Base-by-base conservation (phyloP, 1,140 invertebrate genomes). In the Musca domestica region DNA sequence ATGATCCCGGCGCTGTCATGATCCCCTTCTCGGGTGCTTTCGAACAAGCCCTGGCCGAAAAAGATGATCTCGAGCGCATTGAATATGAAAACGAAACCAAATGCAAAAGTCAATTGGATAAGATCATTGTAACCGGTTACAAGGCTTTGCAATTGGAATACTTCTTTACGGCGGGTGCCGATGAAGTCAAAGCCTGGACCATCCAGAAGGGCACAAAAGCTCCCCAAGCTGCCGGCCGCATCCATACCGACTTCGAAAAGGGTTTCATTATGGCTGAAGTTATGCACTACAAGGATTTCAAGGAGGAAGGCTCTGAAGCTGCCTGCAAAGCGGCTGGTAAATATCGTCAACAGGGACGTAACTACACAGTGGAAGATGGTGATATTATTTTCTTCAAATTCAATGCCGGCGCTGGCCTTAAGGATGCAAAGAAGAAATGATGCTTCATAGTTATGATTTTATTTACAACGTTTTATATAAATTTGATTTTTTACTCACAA, bases 251-350 rank as follows among this genome's bases (percentile, higher is more conserved):
- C 82, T 99, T 99, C 83, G 98, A 99, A 82, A 99, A 98, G 83
- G 98, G 98, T 48, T 99, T 99, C 85, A 99, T 99, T 67, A 99
- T 99, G 98, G 98, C 98, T 56, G 98, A 99, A 87, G 95, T 99
- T 0, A 99, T 99, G 96, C 96, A 98, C 80, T 99, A 89, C 77
- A 91, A 92, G 54, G 98, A 99, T 81, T 98, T 99, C 79, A 98
- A 98, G 84, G 95, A 97, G 78, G 91, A 95, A 84, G 97, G 96
- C 20, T 90, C 91, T 34, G 97, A 99, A 85, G 85, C 88, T 2
- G 94, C 91, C 34, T 91, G 90, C 46, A 98, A 98, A 84, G 90
- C 93, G 19, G 95, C 94, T 65, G 98, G 98, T 56, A 99, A 99
- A 84, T 99, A 99, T 81, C 86, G 96, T 51, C 97, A 99, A 83